Evolutionary conservation across 1,140 invertebrate species (phyloP).

Genomic region (Cydia splendana): DNA sequence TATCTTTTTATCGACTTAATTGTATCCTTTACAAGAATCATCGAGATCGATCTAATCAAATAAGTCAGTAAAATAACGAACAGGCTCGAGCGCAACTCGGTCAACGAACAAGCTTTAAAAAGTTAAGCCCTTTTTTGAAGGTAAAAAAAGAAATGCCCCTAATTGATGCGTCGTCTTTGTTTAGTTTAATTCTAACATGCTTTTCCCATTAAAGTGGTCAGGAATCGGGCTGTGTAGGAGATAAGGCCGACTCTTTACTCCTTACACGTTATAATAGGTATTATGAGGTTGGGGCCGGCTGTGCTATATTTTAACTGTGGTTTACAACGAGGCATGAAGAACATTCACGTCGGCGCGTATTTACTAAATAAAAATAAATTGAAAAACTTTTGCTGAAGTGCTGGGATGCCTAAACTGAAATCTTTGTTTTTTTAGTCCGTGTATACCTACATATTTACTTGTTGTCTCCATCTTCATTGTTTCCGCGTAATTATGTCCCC

Average conservation of each 20-base stretch:
- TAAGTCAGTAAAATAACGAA: conserved; percentile 72
- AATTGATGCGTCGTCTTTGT: conserved; percentile 79
- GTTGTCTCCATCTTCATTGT: conserved; percentile 61
- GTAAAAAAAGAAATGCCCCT: conserved; percentile 65
- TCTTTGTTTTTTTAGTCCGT: not conserved
- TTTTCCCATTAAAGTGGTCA: conserved; percentile 79
- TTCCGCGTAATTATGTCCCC: conserved; percentile 53
- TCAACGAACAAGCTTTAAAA: conserved; percentile 73
- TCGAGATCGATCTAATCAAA: conserved; percentile 77
- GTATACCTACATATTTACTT: not conserved
- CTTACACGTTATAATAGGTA: conserved; percentile 74
- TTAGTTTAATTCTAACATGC: conserved; percentile 80
- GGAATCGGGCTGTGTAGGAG: conserved; percentile 72
- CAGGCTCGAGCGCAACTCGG: conserved; percentile 61
- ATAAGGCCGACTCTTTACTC: conserved; percentile 77
- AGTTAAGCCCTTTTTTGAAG: conserved; percentile 70
- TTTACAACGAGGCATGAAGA: conserved; percentile 49
- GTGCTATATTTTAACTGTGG: conserved; percentile 62
- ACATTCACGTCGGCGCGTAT: not conserved
- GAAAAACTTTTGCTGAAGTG: no score
- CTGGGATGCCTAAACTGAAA: no score
- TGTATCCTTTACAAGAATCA: conserved; percentile 76
- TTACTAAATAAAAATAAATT: not conserved
- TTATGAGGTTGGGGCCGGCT: conserved; percentile 61
- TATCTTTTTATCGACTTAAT: conserved; percentile 75